Percentiles rank a stretch among this genome's conserved stretches.
Evolutionary conservation across 2,888 invertebrate species (phyloP).

Genomic region (Ischnus inquisitorius): DNA sequence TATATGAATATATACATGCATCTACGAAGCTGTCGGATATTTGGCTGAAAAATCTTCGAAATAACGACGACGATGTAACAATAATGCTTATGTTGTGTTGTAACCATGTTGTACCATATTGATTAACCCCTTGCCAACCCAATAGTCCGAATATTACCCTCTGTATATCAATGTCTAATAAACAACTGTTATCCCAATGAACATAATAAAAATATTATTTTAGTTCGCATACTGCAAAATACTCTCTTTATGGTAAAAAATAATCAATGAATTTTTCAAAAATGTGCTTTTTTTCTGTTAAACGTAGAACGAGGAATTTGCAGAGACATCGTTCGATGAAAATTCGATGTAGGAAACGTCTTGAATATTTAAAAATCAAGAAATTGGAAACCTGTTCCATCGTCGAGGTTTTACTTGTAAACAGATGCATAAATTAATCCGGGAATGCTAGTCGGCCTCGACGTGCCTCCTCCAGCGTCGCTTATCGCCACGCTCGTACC

Average conservation of each 20-base stretch:
- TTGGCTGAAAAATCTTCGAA: slow-evolving; percentile 51
- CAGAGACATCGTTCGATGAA: neutral
- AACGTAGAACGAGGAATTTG: neutral
- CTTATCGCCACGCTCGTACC: slow-evolving; percentile 41
- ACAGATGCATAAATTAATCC: slow-evolving; percentile 77
- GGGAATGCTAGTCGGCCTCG: slow-evolving; percentile 74
- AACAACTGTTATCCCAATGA: slow-evolving; percentile 82
- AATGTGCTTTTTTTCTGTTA: neutral
- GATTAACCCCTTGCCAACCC: slow-evolving; percentile 77
- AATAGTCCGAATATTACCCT: slow-evolving; percentile 80
- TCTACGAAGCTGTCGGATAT: slow-evolving; percentile 26
- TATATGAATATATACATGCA: slow-evolving; percentile 67
- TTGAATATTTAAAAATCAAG: slow-evolving; percentile 65
- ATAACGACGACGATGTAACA: slow-evolving; percentile 60
- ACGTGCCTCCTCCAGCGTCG: slow-evolving; percentile 63
- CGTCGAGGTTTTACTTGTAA: slow-evolving; percentile 69
- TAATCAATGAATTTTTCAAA: neutral
- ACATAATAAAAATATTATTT: slow-evolving; percentile 26
- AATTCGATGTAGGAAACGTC: neutral
- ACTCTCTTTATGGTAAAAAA: neutral
- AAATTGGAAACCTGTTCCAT: slow-evolving; percentile 71
- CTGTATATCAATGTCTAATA: slow-evolving; percentile 85
- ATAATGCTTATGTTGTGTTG: slow-evolving; percentile 76
- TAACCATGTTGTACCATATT: slow-evolving; percentile 77
- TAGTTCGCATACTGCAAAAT: neutral